Conservation (phyloP, 2,888 invertebrate genomes). For the Dromius quadrimaculatus region DNA sequence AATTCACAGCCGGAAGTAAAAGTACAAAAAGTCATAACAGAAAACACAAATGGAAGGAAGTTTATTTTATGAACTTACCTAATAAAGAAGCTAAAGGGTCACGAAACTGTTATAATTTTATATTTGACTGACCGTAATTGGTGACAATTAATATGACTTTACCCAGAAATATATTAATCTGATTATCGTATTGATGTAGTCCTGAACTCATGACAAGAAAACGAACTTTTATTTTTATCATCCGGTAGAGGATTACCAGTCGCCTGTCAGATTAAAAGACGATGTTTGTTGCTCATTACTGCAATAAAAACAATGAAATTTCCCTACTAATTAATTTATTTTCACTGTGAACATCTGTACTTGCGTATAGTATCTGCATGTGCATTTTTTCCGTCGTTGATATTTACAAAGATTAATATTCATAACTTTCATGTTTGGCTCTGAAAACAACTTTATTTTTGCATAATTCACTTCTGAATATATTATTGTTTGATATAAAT, state of each 20-base stretch:
- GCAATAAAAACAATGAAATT: conserved; percentile 41
- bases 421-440: not conserved
- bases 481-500: not conserved
- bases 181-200: conserved; percentile 31
- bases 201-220: conserved; percentile 29
- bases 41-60: too few relatives aligned
- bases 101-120: not conserved
- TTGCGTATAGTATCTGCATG: not conserved
- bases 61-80: too few relatives aligned
- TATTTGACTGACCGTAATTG: not conserved
- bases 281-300: conserved; percentile 40
- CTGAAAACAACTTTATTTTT: not conserved
- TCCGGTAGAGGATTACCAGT: conserved; percentile 34
- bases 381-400: not conserved
- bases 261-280: conserved; percentile 43
- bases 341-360: conserved; percentile 14
- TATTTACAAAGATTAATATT: conserved; percentile 1
- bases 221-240: conserved; percentile 37
- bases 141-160: conserved; percentile 3
- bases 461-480: not conserved
- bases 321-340: conserved; percentile 38
- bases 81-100: too few relatives aligned
- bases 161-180: conserved; percentile 21
- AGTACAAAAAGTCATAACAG: too few relatives aligned
- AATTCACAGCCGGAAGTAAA: too few relatives aligned